Evolutionary conservation across 2,888 invertebrate species (phyloP), one percentile per base, ranked within the genome.

Genomic region (Entomobrya multifasciata): DNA sequence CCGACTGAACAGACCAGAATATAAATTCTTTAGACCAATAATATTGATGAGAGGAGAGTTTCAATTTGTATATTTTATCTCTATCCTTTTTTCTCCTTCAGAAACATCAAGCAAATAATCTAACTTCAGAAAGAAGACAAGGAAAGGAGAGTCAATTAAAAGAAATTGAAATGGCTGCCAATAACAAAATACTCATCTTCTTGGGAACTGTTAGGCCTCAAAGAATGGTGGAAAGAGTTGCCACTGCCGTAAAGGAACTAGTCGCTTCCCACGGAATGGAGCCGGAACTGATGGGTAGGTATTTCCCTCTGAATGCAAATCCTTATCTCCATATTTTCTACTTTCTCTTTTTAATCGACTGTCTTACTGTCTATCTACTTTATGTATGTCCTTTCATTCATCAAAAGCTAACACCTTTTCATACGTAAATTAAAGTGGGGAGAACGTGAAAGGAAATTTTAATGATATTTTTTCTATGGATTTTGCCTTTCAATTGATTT

Each of bases 131-230:
- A 36, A 36, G 8, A 36, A 8, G 36, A 36, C 5, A 8, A 36
- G 5, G 8, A 36, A 36, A 36, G 36, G 8, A 4, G 36, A 76
- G 25, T 36, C 76, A 49, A 79, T 70, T 74, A 44, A 72, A 49
- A 57, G 22, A 8, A 30, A 60, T 27, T 25, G 22, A 72, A 60
- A 87, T 87, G 87, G 3, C 87, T 44, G 17, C 62, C 79, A 72
- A n/a, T n/a, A n/a, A 67, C n/a, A 91, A 90, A 74, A 90, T 91
- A 41, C 52, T 91, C 60, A 87, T 91, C 27, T 91, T 91, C 82
- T 79, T 92, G 22, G 92, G 92, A 10, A 91, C 92, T 2, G 91
- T 90, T n/a, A 90, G 92, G 15, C 91, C 92, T 44, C 91, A 91
- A 55, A 88, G 92, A 36, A 80, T 91, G 47, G 91, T 90, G 17